Evolutionary conservation across 2,888 invertebrate genomes (phyloP).

Genomic region (Lycaena phlaeas): DNA sequence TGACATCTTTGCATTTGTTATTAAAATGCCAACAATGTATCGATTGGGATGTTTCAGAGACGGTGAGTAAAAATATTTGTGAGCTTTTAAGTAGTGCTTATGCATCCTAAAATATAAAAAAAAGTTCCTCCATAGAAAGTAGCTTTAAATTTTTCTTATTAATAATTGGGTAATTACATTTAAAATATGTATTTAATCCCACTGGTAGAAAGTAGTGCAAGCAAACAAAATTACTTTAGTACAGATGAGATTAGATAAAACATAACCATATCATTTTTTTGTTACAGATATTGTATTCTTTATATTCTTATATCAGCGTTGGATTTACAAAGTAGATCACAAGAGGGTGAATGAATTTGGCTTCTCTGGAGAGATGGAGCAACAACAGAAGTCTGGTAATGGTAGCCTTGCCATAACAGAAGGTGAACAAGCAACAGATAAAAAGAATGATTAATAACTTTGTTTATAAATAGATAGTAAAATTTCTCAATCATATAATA

Average conservation of each 20-base stretch:
- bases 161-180: no score
- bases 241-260: no score
- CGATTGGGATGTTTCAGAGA: slow-evolving; percentile 98
- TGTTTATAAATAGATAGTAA: slow-evolving; percentile 19
- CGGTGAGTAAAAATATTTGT: slow-evolving; percentile 63
- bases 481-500: slow-evolving; percentile 13
- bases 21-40: slow-evolving; percentile 99
- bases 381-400: slow-evolving; percentile 57
- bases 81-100: no score
- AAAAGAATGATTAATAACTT: slow-evolving; percentile 57
- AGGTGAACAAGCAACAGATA: slow-evolving; percentile 40
- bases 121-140: no score
- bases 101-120: no score
- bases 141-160: no score
- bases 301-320: slow-evolving; percentile 98
- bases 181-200: no score
- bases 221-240: no score
- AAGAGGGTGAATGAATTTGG: slow-evolving; percentile 98
- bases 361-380: slow-evolving; percentile 93
- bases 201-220: no score
- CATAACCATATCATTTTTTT: slow-evolving; percentile 23
- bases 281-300: slow-evolving; percentile 95
- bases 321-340: slow-evolving; percentile 98
- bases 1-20: slow-evolving; percentile 99
- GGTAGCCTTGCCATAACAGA: slow-evolving; percentile 47